Base-by-base conservation (phyloP, 1,140 invertebrate genomes). In the Geopemphigus sp. region DNA sequence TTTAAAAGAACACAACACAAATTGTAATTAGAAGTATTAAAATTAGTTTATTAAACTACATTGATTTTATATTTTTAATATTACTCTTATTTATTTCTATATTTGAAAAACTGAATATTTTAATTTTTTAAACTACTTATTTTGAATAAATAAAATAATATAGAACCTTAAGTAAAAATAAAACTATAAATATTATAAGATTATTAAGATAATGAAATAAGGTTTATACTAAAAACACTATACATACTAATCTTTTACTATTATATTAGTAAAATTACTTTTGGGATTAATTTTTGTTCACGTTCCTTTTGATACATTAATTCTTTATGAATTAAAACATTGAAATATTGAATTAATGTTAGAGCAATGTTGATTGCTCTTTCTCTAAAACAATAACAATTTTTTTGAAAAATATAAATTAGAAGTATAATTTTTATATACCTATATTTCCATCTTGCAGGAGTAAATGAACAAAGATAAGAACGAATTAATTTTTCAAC, bases 301-400 rank as follows among this genome's bases (percentile, higher is more conserved):
- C 10, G 39, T 10, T 78, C 74, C 19, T 24, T n/a, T 4, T 14
- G 22, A 47, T 78, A 63, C 10, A 78, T 29, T 50, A 78, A 50
- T 19, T 50, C 5, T 19, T 0, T 1, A 61, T 78, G 56, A 17
- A 78, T 26, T 29, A 63, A 17, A 26, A 6, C 0, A 63, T 78
- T 50, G 8, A 78, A 78, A 53, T 78, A 78, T 17, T 78, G 74
- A n/a, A 78, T 59, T 1, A 78, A 6, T 0, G 74, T 45, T 63
- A 63, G 5, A 26, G 39, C 45, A 61, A 50, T 50, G 50, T 63
- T 29, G 10, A n/a, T 6, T 15, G 32, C 8, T 14, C 19, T n/a
- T n/a, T 47, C 22, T 0, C 57, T 63, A 61, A 63, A 63, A 56
- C 1, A 47, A 26, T 24, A 61, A 57, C n/a, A 56, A 56, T 24